These are phyloP conservation scores for Ganaspis brasiliensis DNA, from an alignment of 2,888 invertebrate genomes.

Conservation along the genomic window DNA sequence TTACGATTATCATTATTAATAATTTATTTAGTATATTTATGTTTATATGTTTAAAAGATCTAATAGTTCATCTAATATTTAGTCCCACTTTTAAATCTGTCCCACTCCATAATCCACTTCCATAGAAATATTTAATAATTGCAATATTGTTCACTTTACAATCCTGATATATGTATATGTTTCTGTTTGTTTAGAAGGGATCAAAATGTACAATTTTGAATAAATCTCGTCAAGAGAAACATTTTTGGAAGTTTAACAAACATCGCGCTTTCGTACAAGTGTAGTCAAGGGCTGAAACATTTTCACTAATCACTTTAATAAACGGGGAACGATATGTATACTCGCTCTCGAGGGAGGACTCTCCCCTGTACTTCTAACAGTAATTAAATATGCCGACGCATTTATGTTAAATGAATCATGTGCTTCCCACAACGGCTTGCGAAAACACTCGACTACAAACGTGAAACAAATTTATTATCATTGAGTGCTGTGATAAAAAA, in stretches of 20 bases:
- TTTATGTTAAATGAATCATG: conserved; percentile 49
- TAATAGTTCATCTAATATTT: no score
- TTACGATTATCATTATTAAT: no score
- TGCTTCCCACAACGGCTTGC: conserved; percentile 40
- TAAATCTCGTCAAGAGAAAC: no score
- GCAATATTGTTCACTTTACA: no score
- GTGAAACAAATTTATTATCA: neutral
- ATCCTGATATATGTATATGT: no score
- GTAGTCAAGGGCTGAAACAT: conserved; percentile 34
- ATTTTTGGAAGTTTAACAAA: neutral
- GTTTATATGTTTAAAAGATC: no score
- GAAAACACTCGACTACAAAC: conserved; percentile 36
- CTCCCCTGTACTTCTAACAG: neutral
- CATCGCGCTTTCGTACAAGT: neutral
- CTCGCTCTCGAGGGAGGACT: conserved; percentile 6
- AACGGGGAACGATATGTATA: conserved; percentile 43
- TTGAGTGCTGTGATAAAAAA: conserved; percentile 8
- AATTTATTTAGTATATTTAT: no score
- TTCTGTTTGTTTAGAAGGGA: no score
- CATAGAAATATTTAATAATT: no score
- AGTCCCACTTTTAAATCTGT: no score
- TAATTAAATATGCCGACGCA: conserved; percentile 59
- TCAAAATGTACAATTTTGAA: no score
- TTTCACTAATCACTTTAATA: conserved; percentile 54
- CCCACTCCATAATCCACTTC: no score